phyloP scores from a whole-genome alignment of 37 sponge, comb jelly and placozoan genomes.

The Geodia barretti region DNA sequence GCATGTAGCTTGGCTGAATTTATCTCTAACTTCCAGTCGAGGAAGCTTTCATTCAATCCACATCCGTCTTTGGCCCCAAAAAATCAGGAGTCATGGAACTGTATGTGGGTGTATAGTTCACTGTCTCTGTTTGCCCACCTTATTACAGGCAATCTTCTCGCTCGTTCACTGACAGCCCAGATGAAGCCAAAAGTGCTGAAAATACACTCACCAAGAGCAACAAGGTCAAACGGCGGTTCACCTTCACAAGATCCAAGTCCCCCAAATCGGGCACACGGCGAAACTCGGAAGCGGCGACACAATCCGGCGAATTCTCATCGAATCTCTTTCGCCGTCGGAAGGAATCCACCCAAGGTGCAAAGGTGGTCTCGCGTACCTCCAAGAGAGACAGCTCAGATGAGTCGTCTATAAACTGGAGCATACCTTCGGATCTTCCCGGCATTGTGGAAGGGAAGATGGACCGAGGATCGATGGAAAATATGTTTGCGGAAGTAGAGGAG shows the following conservation, averaged over 20 bases:
- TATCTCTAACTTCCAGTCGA: too few relatives aligned
- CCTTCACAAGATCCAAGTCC: neutral
- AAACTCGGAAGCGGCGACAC: neutral
- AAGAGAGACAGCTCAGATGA: conserved; percentile 28
- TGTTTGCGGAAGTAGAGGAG: neutral
- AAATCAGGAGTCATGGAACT: too few relatives aligned
- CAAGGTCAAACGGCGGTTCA: conserved; percentile 7
- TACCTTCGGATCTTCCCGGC: conserved; percentile 52
- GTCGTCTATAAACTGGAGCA: conserved; percentile 42
- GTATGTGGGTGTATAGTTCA: too few relatives aligned
- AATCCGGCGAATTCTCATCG: neutral
- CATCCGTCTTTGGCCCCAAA: too few relatives aligned
- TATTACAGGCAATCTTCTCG: neutral
- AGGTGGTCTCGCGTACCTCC: neutral
- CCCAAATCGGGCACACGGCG: neutral
- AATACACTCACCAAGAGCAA: neutral
- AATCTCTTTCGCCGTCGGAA: neutral
- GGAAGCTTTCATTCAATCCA: too few relatives aligned
- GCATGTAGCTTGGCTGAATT: too few relatives aligned
- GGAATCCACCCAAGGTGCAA: neutral
- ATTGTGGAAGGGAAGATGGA: neutral
- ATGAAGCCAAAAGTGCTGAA: neutral
- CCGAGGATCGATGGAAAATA: neutral
- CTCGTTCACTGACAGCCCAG: neutral
- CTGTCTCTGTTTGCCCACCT: neutral